Evolutionary conservation across 2,888 invertebrate species (phyloP), one percentile per base, ranked within the genome.

Genomic region (Anthophora plumipes): DNA sequence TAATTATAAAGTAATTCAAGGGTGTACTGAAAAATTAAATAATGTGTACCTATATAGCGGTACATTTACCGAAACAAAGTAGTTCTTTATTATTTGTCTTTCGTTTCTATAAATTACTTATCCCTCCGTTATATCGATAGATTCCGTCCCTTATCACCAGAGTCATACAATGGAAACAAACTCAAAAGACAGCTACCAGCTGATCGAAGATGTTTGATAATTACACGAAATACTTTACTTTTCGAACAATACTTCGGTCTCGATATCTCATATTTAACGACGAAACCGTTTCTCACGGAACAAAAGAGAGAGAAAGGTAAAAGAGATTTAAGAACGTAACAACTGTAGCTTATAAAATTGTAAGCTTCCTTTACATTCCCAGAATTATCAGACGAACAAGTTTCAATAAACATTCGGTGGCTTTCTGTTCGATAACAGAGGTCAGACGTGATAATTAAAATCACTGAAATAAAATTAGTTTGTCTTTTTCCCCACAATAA

Each of bases 271-370:
- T 25, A 52, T 57, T 55, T 17, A 64, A 31, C 64, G 22, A 39
- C 66, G 50, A n/a, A 41, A 67, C 39, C 31, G 9, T 41, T 46
- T 0, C 57, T n/a, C 20, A 17, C 12, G 46, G 17, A 41, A 57
- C 48, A 57, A 55, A 73, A 48, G 41, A 4, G 46, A 3, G 0
- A 43, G n/a, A 41, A 57, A 48, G 20, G 46, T n/a, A n/a, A n/a
- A 57, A 57, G n/a, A 50, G 57, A n/a, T 48, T 50, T 22, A 50
- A 41, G 20, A 25, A 67, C 55, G 11, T 57, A 57, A 73, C n/a
- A 48, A 67, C 31, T 3, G 39, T 39, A n/a, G n/a, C n/a, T n/a
- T n/a, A 48, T 46, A 37, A 39, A 73, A n/a, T n/a, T n/a, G n/a
- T n/a, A n/a, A 48, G 50, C 25, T n/a, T 67, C 22, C 43, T n/a